A percentile compares a stretch with the other conserved stretches of the same genome.
phyloP scores from a whole-genome alignment of 37 sponge, comb jelly and placozoan species.

The Hexactinellida sp. region DNA sequence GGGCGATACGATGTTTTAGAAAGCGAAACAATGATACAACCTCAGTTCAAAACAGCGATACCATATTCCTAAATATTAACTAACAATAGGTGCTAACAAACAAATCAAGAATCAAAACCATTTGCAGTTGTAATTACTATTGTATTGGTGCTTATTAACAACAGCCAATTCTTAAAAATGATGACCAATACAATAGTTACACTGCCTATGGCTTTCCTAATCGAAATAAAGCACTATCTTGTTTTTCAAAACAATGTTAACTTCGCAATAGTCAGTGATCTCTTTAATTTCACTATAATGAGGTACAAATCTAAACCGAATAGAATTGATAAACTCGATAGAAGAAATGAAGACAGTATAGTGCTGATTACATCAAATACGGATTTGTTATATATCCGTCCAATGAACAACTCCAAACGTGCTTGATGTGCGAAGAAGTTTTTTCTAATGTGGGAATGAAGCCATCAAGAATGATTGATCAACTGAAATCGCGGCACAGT shows the following conservation, averaged over 20 bases:
- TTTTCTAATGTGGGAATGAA: conserved; percentile 15
- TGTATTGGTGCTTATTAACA: not conserved
- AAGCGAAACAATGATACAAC: conserved; percentile 2
- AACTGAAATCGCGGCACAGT: conserved; percentile 13
- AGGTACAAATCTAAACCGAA: conserved; percentile 11
- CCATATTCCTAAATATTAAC: not conserved
- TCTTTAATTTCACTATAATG: conserved; percentile 1
- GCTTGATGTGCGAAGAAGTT: conserved; percentile 11
- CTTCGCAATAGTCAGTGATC: conserved; percentile 8
- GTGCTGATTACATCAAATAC: conserved; percentile 17
- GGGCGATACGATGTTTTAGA: not conserved
- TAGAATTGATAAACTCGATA: conserved; percentile 11
- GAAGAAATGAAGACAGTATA: conserved; percentile 17
- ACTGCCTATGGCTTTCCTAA: conserved; percentile 8
- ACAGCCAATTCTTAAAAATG: conserved; percentile 12
- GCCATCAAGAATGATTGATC: conserved; percentile 13
- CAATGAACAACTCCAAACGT: conserved; percentile 11
- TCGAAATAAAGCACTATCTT: not conserved
- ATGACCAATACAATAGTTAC: not conserved
- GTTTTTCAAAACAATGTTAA: not conserved
- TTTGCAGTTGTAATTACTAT: not conserved
- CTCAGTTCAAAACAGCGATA: not conserved
- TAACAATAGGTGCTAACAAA: conserved; percentile 17
- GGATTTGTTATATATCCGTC: conserved; percentile 5
- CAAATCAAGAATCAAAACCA: not conserved